Percentiles rank a stretch among this genome's conserved stretches.
Conservation (phyloP, 2,888 invertebrate species). For the Allolobophora icterica region DNA sequence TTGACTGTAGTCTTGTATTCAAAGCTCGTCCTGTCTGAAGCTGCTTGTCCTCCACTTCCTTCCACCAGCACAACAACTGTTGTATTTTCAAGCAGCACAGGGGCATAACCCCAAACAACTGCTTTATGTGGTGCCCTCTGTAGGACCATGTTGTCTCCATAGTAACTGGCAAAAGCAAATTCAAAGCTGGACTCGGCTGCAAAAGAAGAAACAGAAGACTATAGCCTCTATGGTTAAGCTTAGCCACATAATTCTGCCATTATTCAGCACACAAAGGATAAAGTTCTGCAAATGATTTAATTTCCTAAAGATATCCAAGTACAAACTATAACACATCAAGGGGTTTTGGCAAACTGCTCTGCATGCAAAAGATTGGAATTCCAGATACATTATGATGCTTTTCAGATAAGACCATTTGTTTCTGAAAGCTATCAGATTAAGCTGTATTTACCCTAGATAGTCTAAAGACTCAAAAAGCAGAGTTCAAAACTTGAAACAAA, state of each 20-base stretch:
- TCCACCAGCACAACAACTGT: constrained; percentile 33
- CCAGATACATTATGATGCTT: not conserved
- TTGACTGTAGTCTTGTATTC: constrained; percentile 32
- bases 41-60: not conserved
- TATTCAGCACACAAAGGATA: too few species aligned
- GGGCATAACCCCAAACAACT: constrained; percentile 46
- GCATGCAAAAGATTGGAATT: not conserved
- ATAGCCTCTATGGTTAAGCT: not conserved
- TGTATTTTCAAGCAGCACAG: constrained; percentile 35
- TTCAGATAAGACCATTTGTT: not conserved
- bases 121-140: constrained; percentile 46
- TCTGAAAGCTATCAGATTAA: not conserved
- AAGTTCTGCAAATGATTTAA: not conserved
- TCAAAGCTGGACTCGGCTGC: constrained; percentile 33
- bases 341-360: not conserved
- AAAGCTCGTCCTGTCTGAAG: not conserved
- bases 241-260: not conserved
- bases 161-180: constrained; percentile 46
- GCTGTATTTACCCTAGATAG: not conserved
- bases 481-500: not conserved
- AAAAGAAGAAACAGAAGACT: constrained; percentile 23
- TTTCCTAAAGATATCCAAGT: not conserved
- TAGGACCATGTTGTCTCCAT: constrained; percentile 47
- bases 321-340: not conserved
- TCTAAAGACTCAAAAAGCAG: too few species aligned